Base-by-base conservation (phyloP, 2,797 vertebrate species). In the Alosa sapidissima region DNA sequence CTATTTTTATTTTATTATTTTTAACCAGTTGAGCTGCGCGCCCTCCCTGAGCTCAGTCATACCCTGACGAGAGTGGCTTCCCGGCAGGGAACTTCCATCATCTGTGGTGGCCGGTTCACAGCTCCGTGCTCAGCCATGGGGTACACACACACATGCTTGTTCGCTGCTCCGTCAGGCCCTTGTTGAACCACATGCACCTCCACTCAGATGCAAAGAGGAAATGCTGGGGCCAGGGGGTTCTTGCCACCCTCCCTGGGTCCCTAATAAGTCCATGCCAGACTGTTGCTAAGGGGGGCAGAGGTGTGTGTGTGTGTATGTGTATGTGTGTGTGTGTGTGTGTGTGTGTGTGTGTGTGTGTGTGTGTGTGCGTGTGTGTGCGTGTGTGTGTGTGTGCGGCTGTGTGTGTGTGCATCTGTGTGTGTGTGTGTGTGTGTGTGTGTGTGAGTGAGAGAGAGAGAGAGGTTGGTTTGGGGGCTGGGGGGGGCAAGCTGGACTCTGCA, bases 231-330 rank as follows among this genome's bases (percentile, higher is more conserved):
- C 72, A 78, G 88, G 90, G 89, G 92, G 90, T 91, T 90, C 91
- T 89, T 91, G 81, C 82, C 82, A 87, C 65, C 92, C 92, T 91
- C 86, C 88, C 92, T 89, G 88, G 91, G 90, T 91, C 92, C 92
- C 92, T 93, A 93, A 94, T 94, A 93, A 94, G 92, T 91, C 21
- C 93, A 91, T 81, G 88, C 91, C 92, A 92, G 92, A 93, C 86
- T 84, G 92, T 78, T 13, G 41, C 72, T 45, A 47, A 21, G 72
- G 72, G 58, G 72, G 19, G 41, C 36, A 10, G 60, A 28, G 60
- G 2, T 45, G 72, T 36, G 16, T 65, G 49, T 51, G 49, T 51
- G 4, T 51, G 2, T 9, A 49, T 51, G 1, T 49, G 48, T 49
- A 48, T 49, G 52, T 54, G 11, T 54, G 52, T 54, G 16, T 54